phyloP scores from a whole-genome alignment of 2,888 invertebrate genomes.

The Candidula unifasciata region DNA sequence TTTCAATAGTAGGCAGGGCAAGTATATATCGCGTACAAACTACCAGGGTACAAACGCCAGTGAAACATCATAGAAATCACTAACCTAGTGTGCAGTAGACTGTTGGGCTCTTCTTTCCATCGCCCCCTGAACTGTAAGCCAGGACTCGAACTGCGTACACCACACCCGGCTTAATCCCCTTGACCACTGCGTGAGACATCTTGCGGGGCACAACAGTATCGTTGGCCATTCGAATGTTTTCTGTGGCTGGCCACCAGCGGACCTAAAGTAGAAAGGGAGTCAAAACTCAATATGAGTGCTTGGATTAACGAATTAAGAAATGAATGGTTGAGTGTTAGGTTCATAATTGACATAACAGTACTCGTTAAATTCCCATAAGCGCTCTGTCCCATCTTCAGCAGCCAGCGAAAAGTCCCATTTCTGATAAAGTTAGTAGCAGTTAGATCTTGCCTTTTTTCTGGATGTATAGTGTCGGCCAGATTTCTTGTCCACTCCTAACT shows the following conservation, averaged over 20 bases:
- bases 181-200: slow-evolving; percentile 87
- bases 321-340: neutral
- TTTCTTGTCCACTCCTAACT: no score
- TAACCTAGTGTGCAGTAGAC: slow-evolving; percentile 83
- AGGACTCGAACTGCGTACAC: slow-evolving; percentile 92
- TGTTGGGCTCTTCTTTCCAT: slow-evolving; percentile 96
- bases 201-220: slow-evolving; percentile 73
- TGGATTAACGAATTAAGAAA: no score
- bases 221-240: slow-evolving; percentile 58
- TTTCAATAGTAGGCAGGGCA: no score
- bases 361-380: no score
- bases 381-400: no score
- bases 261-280: slow-evolving; percentile 49
- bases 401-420: no score
- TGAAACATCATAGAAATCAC: neutral
- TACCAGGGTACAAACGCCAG: neutral
- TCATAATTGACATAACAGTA: neutral
- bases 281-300: no score
- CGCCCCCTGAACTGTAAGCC: slow-evolving; percentile 94
- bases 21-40: no score
- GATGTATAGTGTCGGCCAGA: no score
- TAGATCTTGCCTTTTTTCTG: no score
- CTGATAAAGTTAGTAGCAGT: no score
- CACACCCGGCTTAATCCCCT: slow-evolving; percentile 86
- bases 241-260: slow-evolving; percentile 59